Evolutionary conservation across 2,888 invertebrate species (phyloP).

Genomic region (Fragum sueziense): DNA sequence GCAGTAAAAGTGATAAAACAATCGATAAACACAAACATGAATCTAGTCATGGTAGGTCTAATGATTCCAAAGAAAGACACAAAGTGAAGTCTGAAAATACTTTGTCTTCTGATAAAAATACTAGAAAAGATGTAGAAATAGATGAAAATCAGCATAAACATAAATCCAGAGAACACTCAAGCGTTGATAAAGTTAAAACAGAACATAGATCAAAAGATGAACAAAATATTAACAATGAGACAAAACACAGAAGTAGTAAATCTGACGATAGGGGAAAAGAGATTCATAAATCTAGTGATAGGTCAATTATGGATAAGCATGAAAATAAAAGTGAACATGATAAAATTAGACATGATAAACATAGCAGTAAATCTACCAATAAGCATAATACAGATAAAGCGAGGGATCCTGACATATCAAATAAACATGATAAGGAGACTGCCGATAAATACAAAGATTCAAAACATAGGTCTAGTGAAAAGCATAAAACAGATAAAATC

Average conservation of each 20-base stretch:
- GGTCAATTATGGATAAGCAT: no score
- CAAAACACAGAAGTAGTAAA: constrained; percentile 6
- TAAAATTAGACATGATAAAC: no score
- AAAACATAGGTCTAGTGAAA: neutral
- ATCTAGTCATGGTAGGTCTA: neutral
- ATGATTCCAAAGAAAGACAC: neutral
- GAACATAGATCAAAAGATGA: neutral
- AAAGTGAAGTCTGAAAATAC: neutral
- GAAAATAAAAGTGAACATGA: no score
- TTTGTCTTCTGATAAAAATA: neutral
- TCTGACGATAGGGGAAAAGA: constrained; percentile 10
- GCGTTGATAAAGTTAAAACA: neutral
- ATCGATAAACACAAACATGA: neutral
- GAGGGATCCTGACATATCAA: no score
- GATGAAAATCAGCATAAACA: neutral
- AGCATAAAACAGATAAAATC: neutral
- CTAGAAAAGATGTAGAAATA: neutral
- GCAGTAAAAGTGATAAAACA: neutral
- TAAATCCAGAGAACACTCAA: constrained; percentile 1
- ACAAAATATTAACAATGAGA: neutral
- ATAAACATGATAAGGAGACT: constrained; percentile 1
- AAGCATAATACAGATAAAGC: no score
- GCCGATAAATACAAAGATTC: neutral
- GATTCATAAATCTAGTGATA: neutral
- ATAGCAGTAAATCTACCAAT: no score